phyloP scores from a whole-genome alignment of 2,888 invertebrate genomes.

The Cinara cedri region DNA sequence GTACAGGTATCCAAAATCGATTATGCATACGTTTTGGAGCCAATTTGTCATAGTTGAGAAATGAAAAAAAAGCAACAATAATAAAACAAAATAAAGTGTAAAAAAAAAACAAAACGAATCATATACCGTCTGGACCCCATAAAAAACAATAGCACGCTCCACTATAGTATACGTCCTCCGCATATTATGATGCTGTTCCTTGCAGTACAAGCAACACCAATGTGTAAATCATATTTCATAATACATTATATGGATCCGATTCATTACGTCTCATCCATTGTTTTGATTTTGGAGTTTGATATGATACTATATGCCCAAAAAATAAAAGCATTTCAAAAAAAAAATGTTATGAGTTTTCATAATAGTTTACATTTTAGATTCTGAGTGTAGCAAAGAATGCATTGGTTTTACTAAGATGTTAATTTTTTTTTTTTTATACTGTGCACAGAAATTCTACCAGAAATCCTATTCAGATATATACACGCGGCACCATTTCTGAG shows the following conservation, averaged over 20 bases:
- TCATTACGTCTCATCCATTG: not conserved
- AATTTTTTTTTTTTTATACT: too few relatives aligned
- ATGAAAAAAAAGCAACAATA: constrained; percentile 24
- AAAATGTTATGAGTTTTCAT: too few relatives aligned
- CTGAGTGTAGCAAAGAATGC: too few relatives aligned
- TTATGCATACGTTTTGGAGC: constrained; percentile 49
- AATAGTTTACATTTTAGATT: too few relatives aligned
- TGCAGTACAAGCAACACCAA: not conserved
- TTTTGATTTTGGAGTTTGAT: not conserved
- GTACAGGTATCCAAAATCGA: constrained; percentile 56
- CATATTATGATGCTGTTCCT: not conserved
- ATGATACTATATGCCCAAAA: too few relatives aligned
- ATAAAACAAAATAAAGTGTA: constrained; percentile 38
- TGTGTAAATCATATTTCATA: not conserved
- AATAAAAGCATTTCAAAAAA: too few relatives aligned
- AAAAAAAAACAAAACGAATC: constrained; percentile 53
- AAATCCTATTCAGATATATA: too few relatives aligned
- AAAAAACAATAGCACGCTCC: constrained; percentile 49
- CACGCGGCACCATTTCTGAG: too few relatives aligned
- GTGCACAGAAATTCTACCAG: too few relatives aligned
- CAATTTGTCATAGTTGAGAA: constrained; percentile 54
- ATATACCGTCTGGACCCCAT: constrained; percentile 56
- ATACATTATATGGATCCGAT: not conserved
- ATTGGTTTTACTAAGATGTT: too few relatives aligned
- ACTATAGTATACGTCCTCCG: not conserved